Evolutionary conservation across 1,140 invertebrate genomes (phyloP).

Genomic region (Drosophila lacteicornis): DNA sequence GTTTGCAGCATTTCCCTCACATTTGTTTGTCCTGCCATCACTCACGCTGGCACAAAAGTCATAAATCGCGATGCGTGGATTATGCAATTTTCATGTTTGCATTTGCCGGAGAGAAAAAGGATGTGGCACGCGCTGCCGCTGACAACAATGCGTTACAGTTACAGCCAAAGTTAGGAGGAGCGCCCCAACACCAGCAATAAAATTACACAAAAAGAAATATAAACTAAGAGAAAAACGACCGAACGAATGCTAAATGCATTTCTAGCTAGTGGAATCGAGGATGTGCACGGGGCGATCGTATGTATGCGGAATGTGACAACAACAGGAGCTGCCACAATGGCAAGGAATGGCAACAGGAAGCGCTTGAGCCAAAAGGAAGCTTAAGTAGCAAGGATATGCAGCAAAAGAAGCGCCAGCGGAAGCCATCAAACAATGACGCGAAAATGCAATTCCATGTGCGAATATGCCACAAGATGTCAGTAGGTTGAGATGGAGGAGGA

Average conservation of each 20-base stretch:
- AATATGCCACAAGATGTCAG: slow-evolving; percentile 48
- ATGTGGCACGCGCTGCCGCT: slow-evolving; percentile 55
- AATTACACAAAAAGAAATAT: slow-evolving; percentile 23
- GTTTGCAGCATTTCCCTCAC: slow-evolving; percentile 67
- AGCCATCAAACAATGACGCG: slow-evolving; percentile 77
- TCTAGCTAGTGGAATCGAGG: slow-evolving; percentile 18
- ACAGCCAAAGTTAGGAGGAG: slow-evolving; percentile 8
- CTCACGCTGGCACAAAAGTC: slow-evolving; percentile 73
- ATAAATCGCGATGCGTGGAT: slow-evolving; percentile 84
- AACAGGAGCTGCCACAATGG: slow-evolving; percentile 39
- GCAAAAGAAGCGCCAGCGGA: slow-evolving; percentile 53
- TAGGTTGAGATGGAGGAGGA: neutral
- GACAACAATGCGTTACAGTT: slow-evolving; percentile 79
- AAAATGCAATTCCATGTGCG: slow-evolving; percentile 47
- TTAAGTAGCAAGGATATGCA: slow-evolving; percentile 67
- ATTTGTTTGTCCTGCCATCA: slow-evolving; percentile 78
- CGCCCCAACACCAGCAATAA: slow-evolving; percentile 38
- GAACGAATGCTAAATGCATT: slow-evolving; percentile 63
- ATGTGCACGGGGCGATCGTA: neutral
- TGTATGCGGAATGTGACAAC: slow-evolving; percentile 32
- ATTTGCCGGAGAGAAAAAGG: slow-evolving; percentile 50
- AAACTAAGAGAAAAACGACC: slow-evolving; percentile 35
- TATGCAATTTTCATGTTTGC: slow-evolving; percentile 83
- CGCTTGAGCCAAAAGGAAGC: slow-evolving; percentile 59
- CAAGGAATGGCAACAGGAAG: slow-evolving; percentile 61